Percentiles rank a stretch among this genome's conserved stretches.
phyloP scores from a whole-genome alignment of 1,140 invertebrate genomes.

The Brachystomella parvula region DNA sequence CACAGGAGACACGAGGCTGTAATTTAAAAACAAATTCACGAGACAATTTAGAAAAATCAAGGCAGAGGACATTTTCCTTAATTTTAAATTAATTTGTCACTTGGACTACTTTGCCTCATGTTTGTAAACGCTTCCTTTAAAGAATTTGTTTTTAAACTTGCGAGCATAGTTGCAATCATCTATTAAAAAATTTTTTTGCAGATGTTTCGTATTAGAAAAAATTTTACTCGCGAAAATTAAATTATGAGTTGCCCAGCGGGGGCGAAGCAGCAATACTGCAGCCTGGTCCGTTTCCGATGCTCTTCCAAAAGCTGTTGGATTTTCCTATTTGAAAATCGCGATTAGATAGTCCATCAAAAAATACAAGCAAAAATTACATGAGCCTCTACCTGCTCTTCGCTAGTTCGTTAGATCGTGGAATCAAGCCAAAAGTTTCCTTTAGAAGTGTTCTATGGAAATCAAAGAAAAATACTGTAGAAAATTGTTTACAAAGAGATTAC shows the following conservation, averaged over 20 bases:
- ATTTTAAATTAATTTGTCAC: background rate
- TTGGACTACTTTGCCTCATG: background rate
- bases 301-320: slow-evolving; percentile 27
- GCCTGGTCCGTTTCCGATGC: slow-evolving; percentile 23
- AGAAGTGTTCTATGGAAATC: slow-evolving; percentile 20
- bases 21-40: background rate
- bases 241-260: background rate
- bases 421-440: slow-evolving; percentile 31
- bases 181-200: background rate
- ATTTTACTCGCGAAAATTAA: background rate
- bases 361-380: background rate
- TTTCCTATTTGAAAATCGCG: slow-evolving; percentile 15
- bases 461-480: background rate
- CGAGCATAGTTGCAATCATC: background rate
- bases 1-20: background rate
- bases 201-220: background rate
- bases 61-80: background rate
- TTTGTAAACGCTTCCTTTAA: background rate
- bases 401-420: slow-evolving; percentile 25
- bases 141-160: background rate
- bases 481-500: background rate
- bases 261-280: slow-evolving; percentile 25
- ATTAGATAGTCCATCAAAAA: background rate
- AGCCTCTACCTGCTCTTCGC: slow-evolving; percentile 19
- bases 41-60: background rate